Conservation (phyloP, 2,113 vertebrate species). For the Fukomys damarensis region DNA sequence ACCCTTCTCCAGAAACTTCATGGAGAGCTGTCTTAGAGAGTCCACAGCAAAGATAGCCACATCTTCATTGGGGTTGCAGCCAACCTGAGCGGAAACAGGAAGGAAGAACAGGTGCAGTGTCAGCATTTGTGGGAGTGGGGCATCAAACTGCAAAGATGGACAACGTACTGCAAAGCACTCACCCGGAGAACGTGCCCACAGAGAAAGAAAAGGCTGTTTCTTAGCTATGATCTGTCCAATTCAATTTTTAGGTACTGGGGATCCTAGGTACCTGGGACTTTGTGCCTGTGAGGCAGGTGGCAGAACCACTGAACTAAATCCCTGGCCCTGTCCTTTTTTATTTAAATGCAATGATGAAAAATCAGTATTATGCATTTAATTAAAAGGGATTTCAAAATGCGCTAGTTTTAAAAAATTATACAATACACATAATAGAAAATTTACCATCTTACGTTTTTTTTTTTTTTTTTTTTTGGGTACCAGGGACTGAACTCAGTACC, state of each 20-base stretch:
- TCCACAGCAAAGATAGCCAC: conserved; percentile 99
- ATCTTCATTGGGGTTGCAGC: conserved; percentile 99
- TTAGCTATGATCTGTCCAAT: neutral
- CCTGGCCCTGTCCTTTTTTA: no score
- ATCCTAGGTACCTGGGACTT: no score
- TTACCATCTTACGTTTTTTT: neutral
- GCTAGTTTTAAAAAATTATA: neutral
- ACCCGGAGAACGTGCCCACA: neutral
- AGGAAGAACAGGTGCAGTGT: neutral
- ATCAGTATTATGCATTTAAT: neutral
- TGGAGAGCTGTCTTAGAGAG: conserved; percentile 96
- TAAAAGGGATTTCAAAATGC: conserved; percentile 33
- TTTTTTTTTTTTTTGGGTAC: neutral
- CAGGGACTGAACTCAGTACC: neutral
- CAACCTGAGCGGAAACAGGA: conserved; percentile 88
- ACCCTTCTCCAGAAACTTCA: conserved; percentile 99
- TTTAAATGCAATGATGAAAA: neutral
- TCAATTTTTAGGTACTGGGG: no score
- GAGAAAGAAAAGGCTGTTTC: neutral
- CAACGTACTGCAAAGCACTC: neutral
- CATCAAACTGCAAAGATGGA: neutral
- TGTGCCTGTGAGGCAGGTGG: no score
- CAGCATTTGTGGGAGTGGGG: no score
- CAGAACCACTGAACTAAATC: no score
- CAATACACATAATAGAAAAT: neutral